A percentile compares a stretch with the other conserved stretches of the same genome.
These are phyloP conservation scores for Drosophila varians DNA, from an alignment of 1,140 invertebrate genomes.

Conservation along the genomic window DNA sequence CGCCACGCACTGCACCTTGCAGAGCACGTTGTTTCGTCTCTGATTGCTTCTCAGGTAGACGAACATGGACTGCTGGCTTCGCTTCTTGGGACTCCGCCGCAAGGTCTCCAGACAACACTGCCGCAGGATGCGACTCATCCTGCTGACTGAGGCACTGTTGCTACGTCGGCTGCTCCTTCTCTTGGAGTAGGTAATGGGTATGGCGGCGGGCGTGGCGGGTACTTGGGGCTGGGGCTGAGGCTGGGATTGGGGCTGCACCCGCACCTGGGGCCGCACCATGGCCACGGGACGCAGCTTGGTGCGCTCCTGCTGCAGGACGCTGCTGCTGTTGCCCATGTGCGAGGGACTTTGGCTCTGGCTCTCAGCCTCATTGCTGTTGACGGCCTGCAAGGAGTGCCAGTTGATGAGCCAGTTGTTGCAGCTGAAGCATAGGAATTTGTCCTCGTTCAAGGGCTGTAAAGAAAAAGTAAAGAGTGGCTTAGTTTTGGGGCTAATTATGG, in stretches of 20 bases:
- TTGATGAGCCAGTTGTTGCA: slow-evolving; percentile 83
- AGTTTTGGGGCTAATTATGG: background rate
- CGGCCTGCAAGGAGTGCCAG: slow-evolving; percentile 79
- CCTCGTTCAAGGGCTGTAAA: slow-evolving; percentile 76
- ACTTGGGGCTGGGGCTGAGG: slow-evolving; percentile 15
- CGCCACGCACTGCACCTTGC: slow-evolving; percentile 33
- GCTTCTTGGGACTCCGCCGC: slow-evolving; percentile 38
- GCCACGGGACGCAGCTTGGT: slow-evolving; percentile 44
- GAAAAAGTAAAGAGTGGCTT: background rate
- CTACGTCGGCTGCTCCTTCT: slow-evolving; percentile 31
- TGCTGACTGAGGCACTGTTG: slow-evolving; percentile 21
- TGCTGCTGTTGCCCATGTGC: slow-evolving; percentile 69
- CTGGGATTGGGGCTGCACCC: slow-evolving; percentile 22
- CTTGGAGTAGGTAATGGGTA: slow-evolving; percentile 55
- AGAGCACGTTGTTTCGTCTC: slow-evolving; percentile 18
- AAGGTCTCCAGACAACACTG: slow-evolving; percentile 42
- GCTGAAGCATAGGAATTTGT: slow-evolving; percentile 83
- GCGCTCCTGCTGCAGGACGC: slow-evolving; percentile 28
- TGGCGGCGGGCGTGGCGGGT: slow-evolving; percentile 19
- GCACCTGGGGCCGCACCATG: slow-evolving; percentile 54
- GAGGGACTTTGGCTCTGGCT: slow-evolving; percentile 70
- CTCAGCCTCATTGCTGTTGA: slow-evolving; percentile 80
- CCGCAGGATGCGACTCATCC: slow-evolving; percentile 40
- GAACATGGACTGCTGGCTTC: slow-evolving; percentile 21
- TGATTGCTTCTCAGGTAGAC: slow-evolving; percentile 16